Conservation (phyloP, 64 coral and sea anemone species). For the Orbicella faveolata region DNA sequence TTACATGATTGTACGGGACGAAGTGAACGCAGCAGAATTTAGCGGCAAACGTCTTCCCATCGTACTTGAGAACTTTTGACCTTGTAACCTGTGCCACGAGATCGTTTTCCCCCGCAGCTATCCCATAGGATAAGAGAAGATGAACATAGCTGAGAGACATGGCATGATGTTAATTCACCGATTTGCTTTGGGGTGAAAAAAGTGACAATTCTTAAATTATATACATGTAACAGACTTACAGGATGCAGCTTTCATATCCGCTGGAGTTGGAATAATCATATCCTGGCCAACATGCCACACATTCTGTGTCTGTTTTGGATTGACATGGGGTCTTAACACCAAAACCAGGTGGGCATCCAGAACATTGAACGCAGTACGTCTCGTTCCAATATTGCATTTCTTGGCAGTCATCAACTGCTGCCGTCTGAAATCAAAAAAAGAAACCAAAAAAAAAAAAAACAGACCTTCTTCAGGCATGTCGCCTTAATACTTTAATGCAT, state of each 20-base stretch:
- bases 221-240: not conserved
- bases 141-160: no score
- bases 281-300: not conserved
- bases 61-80: no score
- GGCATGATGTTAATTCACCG: no score
- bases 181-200: no score
- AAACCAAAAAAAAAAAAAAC: not conserved
- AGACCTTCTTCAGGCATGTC: not conserved
- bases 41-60: no score
- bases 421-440: not conserved
- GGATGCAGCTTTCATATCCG: not conserved
- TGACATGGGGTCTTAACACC: not conserved
- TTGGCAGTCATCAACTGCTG: not conserved
- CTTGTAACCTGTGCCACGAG: no score
- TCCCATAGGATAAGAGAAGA: no score
- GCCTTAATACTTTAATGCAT: no score
- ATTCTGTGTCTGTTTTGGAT: not conserved
- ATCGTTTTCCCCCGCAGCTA: no score
- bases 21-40: no score
- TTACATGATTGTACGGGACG: no score
- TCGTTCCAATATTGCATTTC: not conserved
- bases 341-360: not conserved
- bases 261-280: not conserved
- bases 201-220: no score
- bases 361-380: not conserved